Base-by-base conservation (phyloP, 2,888 invertebrate species). In the Hydropsyche betteni region DNA sequence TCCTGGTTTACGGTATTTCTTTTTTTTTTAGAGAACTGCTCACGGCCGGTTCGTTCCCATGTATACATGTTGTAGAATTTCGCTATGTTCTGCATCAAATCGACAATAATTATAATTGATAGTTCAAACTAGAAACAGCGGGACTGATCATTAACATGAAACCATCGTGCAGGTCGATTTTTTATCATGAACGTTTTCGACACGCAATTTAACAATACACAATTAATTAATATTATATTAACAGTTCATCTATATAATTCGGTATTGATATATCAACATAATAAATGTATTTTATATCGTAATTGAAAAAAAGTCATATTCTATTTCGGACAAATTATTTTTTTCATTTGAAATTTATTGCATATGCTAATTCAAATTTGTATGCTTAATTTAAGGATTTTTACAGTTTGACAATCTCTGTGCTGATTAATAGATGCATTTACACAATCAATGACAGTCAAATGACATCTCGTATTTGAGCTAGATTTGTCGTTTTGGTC, bases 41-140 rank as follows among this genome's bases (percentile, higher is more conserved):
- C 64, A 64, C 34, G 64, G 64, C 36, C 64, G 12, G 34, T 64
- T 64, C 36, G 64, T 36, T 64, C 64, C 34, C 64, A 34, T 36
- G 64, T 55, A 14, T 55, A 10, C 10, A 44, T 44, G 44, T 44
- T n/a, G 16, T n/a, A 64, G 1, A 64, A 8, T 64, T 64, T 64
- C 24, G 58, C 14, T 24, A 16, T 58, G 16, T 58, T 64, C 64
- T 64, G 36, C 36, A 64, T 36, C 36, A 36, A 64, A 34, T 64
- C 64, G 64, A 64, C 36, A n/a, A 36, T 36, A 34, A 64, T 64
- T 64, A 64, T 64, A 64, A 64, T 33, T 64, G 64, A 64, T 64
- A 10, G 64, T 64, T 64, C n/a, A 10, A 44, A 8, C 44, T 1
- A 44, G 44, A 64, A 24, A 64, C 64, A 64, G 64, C 64, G 64